Evolutionary conservation across 2,113 vertebrate genomes (phyloP), one percentile per base, ranked within the genome.

Genomic region (Ageneiosus marmoratus): DNA sequence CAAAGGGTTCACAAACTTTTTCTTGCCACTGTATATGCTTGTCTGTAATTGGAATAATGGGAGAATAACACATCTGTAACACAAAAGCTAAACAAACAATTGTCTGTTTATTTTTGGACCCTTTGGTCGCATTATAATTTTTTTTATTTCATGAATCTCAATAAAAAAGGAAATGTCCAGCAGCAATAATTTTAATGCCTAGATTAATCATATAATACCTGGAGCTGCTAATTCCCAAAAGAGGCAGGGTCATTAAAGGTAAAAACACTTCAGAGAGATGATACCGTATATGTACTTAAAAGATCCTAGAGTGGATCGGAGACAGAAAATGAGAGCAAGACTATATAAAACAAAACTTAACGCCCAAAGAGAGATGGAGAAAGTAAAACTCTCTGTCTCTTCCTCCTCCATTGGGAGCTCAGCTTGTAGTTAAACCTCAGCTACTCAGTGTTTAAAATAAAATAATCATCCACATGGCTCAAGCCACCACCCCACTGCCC

Each of bases 361-460:
- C 70, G 67, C 75, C 83, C 15, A 60, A 60, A 29, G 58, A 29
- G n/a, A 60, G n/a, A 24, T 27, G 60, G 60, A 80, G 77, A 8
- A 63, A 70, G 83, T 83, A 22, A 69, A n/a, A 51, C 44, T 70
- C 63, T 27, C 10, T 27, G 6, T 8, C 15, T 69, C 65, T 37
- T 77, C 51, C 77, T 82, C 51, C 44, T 80, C 83, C 76, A 12
- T 29, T 69, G 81, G 67, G 48, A 83, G 41, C 34, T 56, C 24
- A 77, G 79, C 81, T 85, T 82, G 69, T 87, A 63, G 77, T 89
- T 77, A 88, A 87, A 87, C 83, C 82, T 48, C 83, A 82, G 82
- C 62, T 84, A n/a, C 67, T 51, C 58, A 3, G 51, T 85, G 76
- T 85, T 73, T 16, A 41, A 73, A 73, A 69, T 87, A 58, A 75